Conservation (phyloP, 2,797 vertebrate genomes). For the Manis pentadactyla region DNA sequence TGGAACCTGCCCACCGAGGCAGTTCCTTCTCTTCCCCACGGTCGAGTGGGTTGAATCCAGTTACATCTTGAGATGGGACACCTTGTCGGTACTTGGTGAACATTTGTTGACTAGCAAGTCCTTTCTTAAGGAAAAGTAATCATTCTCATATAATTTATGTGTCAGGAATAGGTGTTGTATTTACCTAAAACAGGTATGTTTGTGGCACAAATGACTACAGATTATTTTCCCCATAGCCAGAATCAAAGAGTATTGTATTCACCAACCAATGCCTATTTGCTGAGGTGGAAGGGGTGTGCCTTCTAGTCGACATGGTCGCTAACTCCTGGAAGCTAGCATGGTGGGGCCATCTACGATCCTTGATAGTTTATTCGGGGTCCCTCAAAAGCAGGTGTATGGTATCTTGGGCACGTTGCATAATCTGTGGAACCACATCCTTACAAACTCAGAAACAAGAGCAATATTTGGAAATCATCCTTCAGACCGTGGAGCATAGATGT, state of each 20-base stretch:
- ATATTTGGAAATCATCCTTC: not conserved
- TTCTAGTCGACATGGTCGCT: not conserved
- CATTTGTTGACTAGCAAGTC: not conserved
- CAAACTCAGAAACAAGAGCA: not conserved
- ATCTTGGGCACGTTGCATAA: not conserved
- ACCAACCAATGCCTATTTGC: not conserved
- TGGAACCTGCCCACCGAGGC: not conserved
- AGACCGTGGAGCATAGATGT: not conserved
- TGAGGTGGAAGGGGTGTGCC: not conserved
- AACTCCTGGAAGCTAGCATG: not conserved
- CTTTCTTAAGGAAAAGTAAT: slow-evolving; percentile 20
- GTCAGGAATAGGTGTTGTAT: not conserved
- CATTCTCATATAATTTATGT: not conserved
- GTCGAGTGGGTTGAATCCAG: not conserved
- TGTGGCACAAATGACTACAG: not conserved
- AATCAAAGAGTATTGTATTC: not conserved
- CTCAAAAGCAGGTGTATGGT: not conserved
- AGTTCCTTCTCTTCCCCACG: not conserved
- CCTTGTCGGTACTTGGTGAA: not conserved
- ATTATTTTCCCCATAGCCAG: not conserved
- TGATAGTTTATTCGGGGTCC: not conserved
- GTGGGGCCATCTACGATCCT: not conserved
- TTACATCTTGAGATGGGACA: not conserved
- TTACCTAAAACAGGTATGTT: not conserved
- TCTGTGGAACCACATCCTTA: not conserved